Evolutionary conservation across 2,888 invertebrate genomes (phyloP).

Genomic region (Ferrisia virgata): DNA sequence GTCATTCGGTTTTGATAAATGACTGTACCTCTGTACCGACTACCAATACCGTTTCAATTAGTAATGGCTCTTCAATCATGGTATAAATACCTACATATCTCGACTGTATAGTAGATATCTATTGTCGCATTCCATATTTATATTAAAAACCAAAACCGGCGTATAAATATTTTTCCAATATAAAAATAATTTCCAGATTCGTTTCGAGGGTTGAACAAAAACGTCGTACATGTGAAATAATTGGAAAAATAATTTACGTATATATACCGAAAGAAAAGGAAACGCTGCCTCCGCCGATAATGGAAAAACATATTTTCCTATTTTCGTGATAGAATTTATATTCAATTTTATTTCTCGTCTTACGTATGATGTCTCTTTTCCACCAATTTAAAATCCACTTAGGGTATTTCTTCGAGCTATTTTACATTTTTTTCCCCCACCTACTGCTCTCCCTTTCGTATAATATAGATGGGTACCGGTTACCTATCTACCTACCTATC

Average conservation of each 20-base stretch:
- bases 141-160: background rate
- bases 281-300: slow-evolving; percentile 3
- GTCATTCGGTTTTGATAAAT: background rate
- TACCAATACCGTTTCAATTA: background rate
- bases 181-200: background rate
- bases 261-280: background rate
- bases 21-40: too few species aligned
- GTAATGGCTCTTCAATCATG: background rate
- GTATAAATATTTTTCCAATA: background rate
- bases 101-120: too few species aligned
- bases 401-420: background rate
- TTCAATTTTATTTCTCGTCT: slow-evolving; percentile 30
- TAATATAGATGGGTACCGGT: too few species aligned
- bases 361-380: slow-evolving; percentile 2
- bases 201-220: background rate
- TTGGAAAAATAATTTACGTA: slow-evolving; percentile 10
- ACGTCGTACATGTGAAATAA: background rate
- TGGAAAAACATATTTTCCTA: background rate
- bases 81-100: background rate
- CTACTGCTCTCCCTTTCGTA: too few species aligned
- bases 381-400: slow-evolving; percentile 25
- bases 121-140: background rate
- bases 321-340: slow-evolving; percentile 23
- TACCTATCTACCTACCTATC: too few species aligned
- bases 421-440: background rate